Evolutionary conservation across 1,140 invertebrate species (phyloP).

Genomic region (Chionoecetes opilio): DNA sequence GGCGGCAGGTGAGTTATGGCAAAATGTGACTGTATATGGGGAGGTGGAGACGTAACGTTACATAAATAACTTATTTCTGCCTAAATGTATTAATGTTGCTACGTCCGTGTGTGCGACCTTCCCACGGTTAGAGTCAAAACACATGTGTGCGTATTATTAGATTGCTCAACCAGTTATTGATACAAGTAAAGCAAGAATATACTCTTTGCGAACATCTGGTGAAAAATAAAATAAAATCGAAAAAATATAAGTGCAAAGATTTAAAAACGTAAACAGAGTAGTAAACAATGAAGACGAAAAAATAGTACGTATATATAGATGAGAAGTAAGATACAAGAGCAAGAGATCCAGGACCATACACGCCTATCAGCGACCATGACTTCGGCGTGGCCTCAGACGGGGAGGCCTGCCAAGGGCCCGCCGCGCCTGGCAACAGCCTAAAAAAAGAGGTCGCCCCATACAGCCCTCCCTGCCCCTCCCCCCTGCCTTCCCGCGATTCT

Average conservation of each 20-base stretch:
- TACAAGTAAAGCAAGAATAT: too few relatives aligned
- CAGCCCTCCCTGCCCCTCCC: neutral
- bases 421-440: conserved; percentile 8
- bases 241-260: too few relatives aligned
- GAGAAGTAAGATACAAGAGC: neutral
- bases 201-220: too few relatives aligned
- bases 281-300: too few relatives aligned
- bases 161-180: too few relatives aligned
- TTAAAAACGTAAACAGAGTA: too few relatives aligned
- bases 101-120: too few relatives aligned
- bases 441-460: neutral
- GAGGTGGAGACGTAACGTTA: neutral
- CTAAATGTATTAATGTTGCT: too few relatives aligned
- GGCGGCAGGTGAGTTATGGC: conserved; percentile 3
- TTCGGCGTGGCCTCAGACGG: neutral
- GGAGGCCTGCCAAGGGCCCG: neutral
- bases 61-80: neutral
- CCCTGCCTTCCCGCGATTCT: neutral
- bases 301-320: too few relatives aligned
- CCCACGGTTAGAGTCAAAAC: too few relatives aligned
- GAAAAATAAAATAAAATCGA: too few relatives aligned
- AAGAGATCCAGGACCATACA: neutral
- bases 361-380: neutral
- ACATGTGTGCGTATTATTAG: too few relatives aligned
- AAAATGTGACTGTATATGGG: neutral